Evolutionary conservation across 2,888 invertebrate genomes (phyloP), one percentile per base, ranked within the genome.

Genomic region (Ochlodes sylvanus): DNA sequence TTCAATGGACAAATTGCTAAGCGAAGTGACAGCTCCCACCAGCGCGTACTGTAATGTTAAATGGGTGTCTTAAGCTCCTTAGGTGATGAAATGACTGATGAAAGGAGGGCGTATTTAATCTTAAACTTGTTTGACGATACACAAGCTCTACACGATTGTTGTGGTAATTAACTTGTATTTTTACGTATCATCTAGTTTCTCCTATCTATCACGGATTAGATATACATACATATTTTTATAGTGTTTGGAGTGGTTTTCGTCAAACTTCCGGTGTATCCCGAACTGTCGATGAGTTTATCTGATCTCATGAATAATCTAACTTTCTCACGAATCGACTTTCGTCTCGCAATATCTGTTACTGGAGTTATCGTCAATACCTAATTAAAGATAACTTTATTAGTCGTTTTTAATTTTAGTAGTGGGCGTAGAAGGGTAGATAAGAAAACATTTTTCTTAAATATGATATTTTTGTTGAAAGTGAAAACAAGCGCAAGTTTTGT

Each of bases 1-100:
- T 87, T 88, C 79, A 83, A 79, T 74, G 75, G 85, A 89, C 88
- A 89, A 90, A 89, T 90, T 89, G 86, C 78, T 77, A 76, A 77
- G 77, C 76, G 79, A 77, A 79, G 80, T 85, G 83, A 83, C 81
- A 81, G 80, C 85, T 86, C 82, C 81, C 84, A 85, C 81, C 56
- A 62, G 68, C 38, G 56, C 68, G 50, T 61, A 68, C 56, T 62
- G 62, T 68, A 67, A 67, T 55, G 67, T 67, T 67, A 67, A 67
- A 67, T 67, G 52, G 67, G 67, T 61, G 42, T 60, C 66, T 67
- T 44, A 55, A 61, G 67, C 55, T 61, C 21, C 44, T 19, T 54
- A 60, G 60, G 60, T 67, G 67, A 67, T 67, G 61, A 67, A 67
- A 61, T 67, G 61, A 61, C 55, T 55, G 61, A 67, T 61, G 67